Evolutionary conservation across 1,140 invertebrate species (phyloP).

Genomic region (Lycorma delicatula): DNA sequence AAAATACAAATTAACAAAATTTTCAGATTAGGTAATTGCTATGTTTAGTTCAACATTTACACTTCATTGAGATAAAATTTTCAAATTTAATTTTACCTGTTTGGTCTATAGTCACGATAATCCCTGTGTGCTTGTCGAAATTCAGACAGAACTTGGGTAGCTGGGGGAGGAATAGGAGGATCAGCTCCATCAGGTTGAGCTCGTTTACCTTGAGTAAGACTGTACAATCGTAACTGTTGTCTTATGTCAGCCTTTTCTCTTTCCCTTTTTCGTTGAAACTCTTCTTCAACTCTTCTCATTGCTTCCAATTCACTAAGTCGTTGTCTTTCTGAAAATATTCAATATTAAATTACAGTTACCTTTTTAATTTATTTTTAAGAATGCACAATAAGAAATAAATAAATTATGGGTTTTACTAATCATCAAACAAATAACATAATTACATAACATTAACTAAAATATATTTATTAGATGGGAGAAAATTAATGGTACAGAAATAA

Average conservation of each 20-base stretch:
- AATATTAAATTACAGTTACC: neutral
- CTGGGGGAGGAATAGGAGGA: conserved; percentile 19
- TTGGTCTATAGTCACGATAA: conserved; percentile 43
- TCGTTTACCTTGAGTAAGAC: conserved; percentile 34
- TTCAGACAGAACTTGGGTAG: conserved; percentile 40
- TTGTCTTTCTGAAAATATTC: conserved; percentile 47
- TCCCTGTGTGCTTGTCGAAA: conserved; percentile 40
- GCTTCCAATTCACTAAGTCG: conserved; percentile 63
- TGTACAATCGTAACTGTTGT: conserved; percentile 60
- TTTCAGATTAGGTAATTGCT: no score
- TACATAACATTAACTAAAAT: no score
- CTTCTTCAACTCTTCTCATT: conserved; percentile 64
- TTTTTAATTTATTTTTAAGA: no score
- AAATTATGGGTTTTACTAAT: no score
- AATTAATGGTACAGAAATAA: no score
- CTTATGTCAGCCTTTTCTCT: conserved; percentile 64
- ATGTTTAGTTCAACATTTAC: no score
- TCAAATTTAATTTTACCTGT: conserved; percentile 22
- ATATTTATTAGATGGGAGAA: no score
- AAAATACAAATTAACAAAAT: no score
- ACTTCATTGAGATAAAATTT: no score
- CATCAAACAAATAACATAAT: no score
- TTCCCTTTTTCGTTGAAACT: conserved; percentile 63
- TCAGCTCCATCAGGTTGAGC: conserved; percentile 21
- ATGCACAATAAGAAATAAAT: neutral